phyloP scores from a whole-genome alignment of 1,140 invertebrate species.

The Apis laboriosa region DNA sequence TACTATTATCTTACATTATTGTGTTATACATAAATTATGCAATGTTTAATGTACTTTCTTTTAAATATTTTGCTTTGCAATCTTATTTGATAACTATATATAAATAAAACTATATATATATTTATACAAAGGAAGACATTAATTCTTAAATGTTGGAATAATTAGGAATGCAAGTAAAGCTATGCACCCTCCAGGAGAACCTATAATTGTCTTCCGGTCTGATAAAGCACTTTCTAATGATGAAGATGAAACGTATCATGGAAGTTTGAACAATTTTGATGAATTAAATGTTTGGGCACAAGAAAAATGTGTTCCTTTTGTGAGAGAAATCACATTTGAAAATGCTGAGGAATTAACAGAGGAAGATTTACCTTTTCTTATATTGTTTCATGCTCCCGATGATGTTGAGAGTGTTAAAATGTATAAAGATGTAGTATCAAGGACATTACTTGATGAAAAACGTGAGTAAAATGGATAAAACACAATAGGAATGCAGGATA shows the following conservation, averaged over 20 bases:
- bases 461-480: conserved; percentile 84
- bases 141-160: background rate
- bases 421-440: conserved; percentile 91
- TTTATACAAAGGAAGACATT: no score
- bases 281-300: conserved; percentile 93
- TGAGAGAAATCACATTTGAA: conserved; percentile 98
- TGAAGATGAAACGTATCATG: conserved; percentile 90
- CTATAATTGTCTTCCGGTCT: conserved; percentile 90
- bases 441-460: conserved; percentile 92
- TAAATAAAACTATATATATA: background rate
- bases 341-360: conserved; percentile 99
- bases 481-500: background rate
- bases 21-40: background rate
- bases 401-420: conserved; percentile 93
- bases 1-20: background rate
- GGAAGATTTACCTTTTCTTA: conserved; percentile 99
- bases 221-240: conserved; percentile 90
- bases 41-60: background rate
- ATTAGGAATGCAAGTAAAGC: conserved; percentile 83
- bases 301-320: conserved; percentile 93
- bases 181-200: conserved; percentile 91
- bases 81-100: background rate
- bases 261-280: conserved; percentile 87
- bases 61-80: background rate
- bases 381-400: conserved; percentile 95